Percentiles rank a stretch among this genome's conserved stretches.
Evolutionary conservation across 2,888 invertebrate genomes (phyloP).

Genomic region (Drosophila helvetica): DNA sequence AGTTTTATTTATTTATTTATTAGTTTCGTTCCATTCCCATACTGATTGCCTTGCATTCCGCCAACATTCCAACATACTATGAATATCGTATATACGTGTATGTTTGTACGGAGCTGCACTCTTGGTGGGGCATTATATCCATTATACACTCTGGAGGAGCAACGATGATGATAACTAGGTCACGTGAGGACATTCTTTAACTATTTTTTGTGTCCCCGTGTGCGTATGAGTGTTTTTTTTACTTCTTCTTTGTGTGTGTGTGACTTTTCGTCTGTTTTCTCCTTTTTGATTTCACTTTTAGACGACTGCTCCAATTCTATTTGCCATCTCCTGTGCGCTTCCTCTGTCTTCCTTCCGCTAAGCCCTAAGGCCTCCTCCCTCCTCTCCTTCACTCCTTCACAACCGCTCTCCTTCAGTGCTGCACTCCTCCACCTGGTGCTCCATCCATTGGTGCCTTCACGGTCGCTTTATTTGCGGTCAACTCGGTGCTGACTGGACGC

Average conservation of each 20-base stretch:
- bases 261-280: neutral
- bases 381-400: too few species aligned
- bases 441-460: neutral
- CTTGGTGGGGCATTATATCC: neutral
- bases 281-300: neutral
- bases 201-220: neutral
- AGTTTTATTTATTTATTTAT: neutral
- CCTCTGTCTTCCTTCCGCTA: neutral
- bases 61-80: too few species aligned
- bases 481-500: neutral
- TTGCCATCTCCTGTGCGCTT: neutral
- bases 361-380: neutral
- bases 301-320: neutral
- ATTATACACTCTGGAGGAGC: neutral
- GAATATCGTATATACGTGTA: too few species aligned
- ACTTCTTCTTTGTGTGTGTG: neutral
- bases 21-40: neutral
- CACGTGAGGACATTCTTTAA: neutral
- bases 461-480: neutral
- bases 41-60: slow-evolving; percentile 1
- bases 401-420: too few species aligned
- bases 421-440: neutral
- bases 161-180: neutral
- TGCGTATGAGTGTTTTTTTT: too few species aligned
- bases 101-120: too few species aligned